These are phyloP conservation scores for Danaus plexippus DNA, from an alignment of 1,140 invertebrate genomes.

Conservation along the genomic window DNA sequence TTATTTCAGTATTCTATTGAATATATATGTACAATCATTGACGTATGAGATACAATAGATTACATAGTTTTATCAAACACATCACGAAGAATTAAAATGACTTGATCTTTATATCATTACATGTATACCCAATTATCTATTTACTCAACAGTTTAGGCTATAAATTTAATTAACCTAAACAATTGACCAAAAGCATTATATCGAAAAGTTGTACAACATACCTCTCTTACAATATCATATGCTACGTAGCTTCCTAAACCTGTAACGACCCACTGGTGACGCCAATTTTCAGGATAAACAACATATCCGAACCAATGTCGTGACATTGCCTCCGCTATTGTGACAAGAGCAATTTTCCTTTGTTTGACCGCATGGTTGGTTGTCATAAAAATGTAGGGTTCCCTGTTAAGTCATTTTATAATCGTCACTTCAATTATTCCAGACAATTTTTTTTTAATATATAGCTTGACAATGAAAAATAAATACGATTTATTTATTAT, in stretches of 20 bases:
- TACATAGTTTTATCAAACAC: neutral
- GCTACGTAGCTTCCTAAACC: conserved; percentile 40
- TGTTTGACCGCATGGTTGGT: conserved; percentile 37
- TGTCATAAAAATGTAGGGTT: conserved; percentile 54
- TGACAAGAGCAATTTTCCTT: conserved; percentile 32
- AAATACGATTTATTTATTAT: too few species aligned
- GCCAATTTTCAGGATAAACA: conserved; percentile 48
- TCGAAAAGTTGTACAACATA: conserved; percentile 19
- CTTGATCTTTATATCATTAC: too few species aligned
- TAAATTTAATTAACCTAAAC: too few species aligned
- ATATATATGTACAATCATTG: too few species aligned
- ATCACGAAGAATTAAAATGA: neutral
- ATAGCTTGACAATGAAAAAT: too few species aligned
- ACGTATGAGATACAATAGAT: too few species aligned
- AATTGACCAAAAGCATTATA: too few species aligned
- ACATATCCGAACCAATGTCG: conserved; percentile 59
- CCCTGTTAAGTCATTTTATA: conserved; percentile 26
- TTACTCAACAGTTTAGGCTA: too few species aligned
- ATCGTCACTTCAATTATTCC: too few species aligned
- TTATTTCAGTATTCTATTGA: too few species aligned
- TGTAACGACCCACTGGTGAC: conserved; percentile 43
- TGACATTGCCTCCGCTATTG: conserved; percentile 43
- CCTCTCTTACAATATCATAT: conserved; percentile 33
- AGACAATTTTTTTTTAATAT: too few species aligned
- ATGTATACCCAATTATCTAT: too few species aligned